These are phyloP conservation scores for Cydia amplana DNA, from an alignment of 1,140 invertebrate species.

Conservation along the genomic window DNA sequence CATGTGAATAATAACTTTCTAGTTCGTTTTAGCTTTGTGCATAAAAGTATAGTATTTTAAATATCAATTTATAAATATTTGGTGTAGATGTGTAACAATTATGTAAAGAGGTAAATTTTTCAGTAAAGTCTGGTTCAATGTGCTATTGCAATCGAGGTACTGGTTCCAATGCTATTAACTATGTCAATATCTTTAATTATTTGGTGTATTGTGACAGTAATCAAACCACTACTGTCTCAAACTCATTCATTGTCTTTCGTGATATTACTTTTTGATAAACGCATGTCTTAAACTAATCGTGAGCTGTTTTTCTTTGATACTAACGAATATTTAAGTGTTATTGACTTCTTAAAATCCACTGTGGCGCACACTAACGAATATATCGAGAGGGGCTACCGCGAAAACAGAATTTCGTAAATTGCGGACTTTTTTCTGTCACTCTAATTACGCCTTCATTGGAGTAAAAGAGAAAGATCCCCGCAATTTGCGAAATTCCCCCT, in stretches of 20 bases:
- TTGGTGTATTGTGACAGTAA: not conserved
- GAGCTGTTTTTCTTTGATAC: slow-evolving; percentile 20
- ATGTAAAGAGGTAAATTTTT: not conserved
- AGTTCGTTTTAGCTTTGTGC: not conserved
- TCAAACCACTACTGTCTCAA: slow-evolving; percentile 10
- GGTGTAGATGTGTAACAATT: not conserved
- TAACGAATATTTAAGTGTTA: slow-evolving; percentile 11
- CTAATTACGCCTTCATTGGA: too few relatives aligned
- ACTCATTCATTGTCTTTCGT: slow-evolving; percentile 13
- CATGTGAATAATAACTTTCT: not conserved
- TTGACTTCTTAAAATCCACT: not conserved
- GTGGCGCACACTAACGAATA: not conserved
- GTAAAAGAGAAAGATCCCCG: too few relatives aligned
- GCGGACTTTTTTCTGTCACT: too few relatives aligned
- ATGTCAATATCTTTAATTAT: slow-evolving; percentile 19
- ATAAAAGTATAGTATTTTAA: not conserved
- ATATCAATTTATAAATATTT: not conserved
- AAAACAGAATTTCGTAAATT: too few relatives aligned
- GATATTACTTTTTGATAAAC: slow-evolving; percentile 20
- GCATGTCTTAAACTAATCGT: slow-evolving; percentile 20
- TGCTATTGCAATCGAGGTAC: slow-evolving; percentile 29
- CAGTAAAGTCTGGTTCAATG: not conserved
- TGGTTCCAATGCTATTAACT: slow-evolving; percentile 20
- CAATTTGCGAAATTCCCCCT: too few relatives aligned
- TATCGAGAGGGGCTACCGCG: too few relatives aligned